Base-by-base conservation (phyloP, 2,113 vertebrate species). In the Ivindomyrus marchei region DNA sequence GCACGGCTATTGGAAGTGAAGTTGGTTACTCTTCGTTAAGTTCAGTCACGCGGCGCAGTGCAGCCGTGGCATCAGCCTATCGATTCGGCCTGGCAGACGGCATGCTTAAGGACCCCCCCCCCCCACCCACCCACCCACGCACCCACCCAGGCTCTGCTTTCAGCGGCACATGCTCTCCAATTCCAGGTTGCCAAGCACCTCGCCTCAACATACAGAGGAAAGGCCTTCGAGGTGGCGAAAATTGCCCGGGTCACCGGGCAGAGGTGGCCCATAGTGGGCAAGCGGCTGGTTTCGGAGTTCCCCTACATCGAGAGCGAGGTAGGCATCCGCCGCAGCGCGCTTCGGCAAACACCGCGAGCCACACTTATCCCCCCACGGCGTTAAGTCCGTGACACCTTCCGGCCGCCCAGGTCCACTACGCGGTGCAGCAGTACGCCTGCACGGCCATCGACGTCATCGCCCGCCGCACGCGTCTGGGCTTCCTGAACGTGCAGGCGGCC, bases 401-500 rank as follows among this genome's bases (percentile, higher is more conserved):
- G 4, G 70, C 80, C 39, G 10, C 80, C 0, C 88, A 99, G 98
- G 97, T 99, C 2, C 95, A 96, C 49, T 99, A 99, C 0, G 97
- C 96, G 0, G 94, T 99, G 0, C 97, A 97, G 90, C 98, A 99
- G 89, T 99, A 99, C 0, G 98, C 98, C 5, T 98, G 98, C 94
- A 98, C 97, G 0, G 98, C 97, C 0, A 97, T 97, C 21, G 98
- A 99, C 21, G 95, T 99, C 85, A 96, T 99, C 27, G 97, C 98
- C 0, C 96, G 97, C 0, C 96, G 98, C 1, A 99, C 98, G 0
- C 97, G 98, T 1, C 92, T 99, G 56, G 98, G 98, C 8, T 99
- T 99, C 91, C 94, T 99, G 24, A 98, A 99, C 3, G 98, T 99
- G 83, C 98, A 99, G 95, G 98, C 98, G 0, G 98, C 98, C 0